Conservation (phyloP, 92 coral and sea anemone genomes). For the Epizoanthus illoricatus region DNA sequence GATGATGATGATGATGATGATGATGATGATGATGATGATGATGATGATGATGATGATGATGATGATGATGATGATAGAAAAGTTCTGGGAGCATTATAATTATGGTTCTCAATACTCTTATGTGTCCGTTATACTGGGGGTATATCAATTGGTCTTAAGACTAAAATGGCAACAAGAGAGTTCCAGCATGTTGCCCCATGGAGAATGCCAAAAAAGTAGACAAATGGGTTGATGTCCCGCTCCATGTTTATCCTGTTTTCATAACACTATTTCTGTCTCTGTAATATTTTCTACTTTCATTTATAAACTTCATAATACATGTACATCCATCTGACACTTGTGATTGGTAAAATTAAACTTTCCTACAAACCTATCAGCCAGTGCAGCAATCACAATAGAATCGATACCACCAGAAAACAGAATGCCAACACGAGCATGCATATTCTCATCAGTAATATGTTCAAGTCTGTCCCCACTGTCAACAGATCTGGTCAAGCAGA, state of each 20-base stretch:
- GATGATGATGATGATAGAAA: no score
- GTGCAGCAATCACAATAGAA: constrained; percentile 88
- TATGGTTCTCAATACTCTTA: no score
- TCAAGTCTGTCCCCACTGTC: background rate
- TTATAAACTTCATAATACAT: background rate
- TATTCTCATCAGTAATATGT: background rate
- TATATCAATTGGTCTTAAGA: no score
- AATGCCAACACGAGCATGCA: constrained; percentile 69
- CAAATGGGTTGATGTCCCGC: no score
- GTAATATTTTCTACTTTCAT: background rate
- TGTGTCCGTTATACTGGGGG: no score
- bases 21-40: no score
- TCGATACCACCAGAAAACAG: constrained; percentile 97
- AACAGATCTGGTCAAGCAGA: constrained; percentile 68
- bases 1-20: no score
- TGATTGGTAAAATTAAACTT: background rate
- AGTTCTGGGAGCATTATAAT: no score
- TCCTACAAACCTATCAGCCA: constrained; percentile 84
- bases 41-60: no score
- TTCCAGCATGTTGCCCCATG: no score
- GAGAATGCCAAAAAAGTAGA: no score
- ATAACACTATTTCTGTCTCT: background rate
- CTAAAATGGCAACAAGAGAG: no score
- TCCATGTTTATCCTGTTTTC: background rate
- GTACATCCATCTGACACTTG: background rate